phyloP scores from a whole-genome alignment of 2,888 invertebrate species.

The Notodonta ziczac region DNA sequence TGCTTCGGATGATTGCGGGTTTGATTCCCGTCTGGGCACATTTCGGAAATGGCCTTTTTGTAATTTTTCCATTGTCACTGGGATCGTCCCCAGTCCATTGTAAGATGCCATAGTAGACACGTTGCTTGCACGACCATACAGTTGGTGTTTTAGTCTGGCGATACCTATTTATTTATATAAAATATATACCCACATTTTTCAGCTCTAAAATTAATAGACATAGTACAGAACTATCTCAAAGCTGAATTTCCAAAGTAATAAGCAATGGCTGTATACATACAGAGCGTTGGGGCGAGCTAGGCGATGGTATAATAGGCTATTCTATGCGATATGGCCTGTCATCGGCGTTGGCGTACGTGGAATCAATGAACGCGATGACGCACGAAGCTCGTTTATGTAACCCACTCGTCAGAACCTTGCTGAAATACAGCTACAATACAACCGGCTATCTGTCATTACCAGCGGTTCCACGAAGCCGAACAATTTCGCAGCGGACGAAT shows the following conservation, averaged over 20 bases:
- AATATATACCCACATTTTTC: no score
- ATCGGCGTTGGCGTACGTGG: constrained; percentile 22
- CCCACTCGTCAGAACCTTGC: constrained; percentile 33
- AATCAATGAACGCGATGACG: constrained; percentile 42
- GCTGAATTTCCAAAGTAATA: background rate
- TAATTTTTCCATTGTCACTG: no score
- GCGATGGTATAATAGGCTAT: constrained; percentile 18
- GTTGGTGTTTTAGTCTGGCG: no score
- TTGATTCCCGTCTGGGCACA: no score
- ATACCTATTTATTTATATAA: no score
- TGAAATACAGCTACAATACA: constrained; percentile 21
- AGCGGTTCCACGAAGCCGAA: constrained; percentile 27
- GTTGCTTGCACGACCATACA: no score
- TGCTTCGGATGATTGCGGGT: no score
- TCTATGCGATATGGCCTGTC: constrained; percentile 19
- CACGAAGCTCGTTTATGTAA: constrained; percentile 37
- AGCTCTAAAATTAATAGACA: no score
- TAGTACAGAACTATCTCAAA: background rate
- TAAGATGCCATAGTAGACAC: no score
- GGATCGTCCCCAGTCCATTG: no score
- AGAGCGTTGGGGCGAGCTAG: constrained; percentile 10
- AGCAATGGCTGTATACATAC: constrained; percentile 6
- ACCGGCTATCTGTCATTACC: constrained; percentile 36
- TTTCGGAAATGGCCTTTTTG: no score
- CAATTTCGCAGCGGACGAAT: background rate